Percentiles rank a stretch among this genome's conserved stretches.
phyloP scores from a whole-genome alignment of 2,113 vertebrate species.

The Sinocyclocheilus rhinocerous region DNA sequence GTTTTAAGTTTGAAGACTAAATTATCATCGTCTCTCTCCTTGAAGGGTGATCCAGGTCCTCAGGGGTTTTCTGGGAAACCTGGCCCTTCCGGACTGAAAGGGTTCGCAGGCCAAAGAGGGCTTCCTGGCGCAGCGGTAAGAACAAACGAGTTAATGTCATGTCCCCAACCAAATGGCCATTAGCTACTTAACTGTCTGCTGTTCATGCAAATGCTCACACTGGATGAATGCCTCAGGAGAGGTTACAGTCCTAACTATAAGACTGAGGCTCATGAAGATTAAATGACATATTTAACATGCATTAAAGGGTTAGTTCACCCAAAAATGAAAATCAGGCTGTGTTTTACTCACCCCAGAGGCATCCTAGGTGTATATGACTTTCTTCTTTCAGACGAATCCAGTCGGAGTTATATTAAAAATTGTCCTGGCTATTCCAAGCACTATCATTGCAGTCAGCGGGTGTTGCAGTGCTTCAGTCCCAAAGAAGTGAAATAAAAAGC shows the following conservation, averaged over 20 bases:
- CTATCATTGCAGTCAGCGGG: too few relatives aligned
- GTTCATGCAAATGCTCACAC: slow-evolving; percentile 65
- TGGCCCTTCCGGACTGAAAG: slow-evolving; percentile 89
- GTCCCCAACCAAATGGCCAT: slow-evolving; percentile 54
- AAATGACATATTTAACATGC: background rate
- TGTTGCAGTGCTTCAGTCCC: too few relatives aligned
- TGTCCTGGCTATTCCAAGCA: too few relatives aligned
- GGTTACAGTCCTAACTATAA: slow-evolving; percentile 4
- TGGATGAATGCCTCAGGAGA: slow-evolving; percentile 51
- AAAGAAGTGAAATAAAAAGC: too few relatives aligned
- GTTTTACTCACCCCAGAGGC: too few relatives aligned
- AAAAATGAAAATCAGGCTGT: too few relatives aligned
- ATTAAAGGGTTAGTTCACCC: background rate
- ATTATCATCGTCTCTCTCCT: slow-evolving; percentile 42
- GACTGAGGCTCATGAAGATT: background rate
- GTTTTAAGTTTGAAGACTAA: background rate
- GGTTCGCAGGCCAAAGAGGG: slow-evolving; percentile 92
- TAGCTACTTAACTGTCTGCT: slow-evolving; percentile 65
- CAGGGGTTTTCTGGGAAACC: slow-evolving; percentile 87
- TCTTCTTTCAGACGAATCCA: too few relatives aligned
- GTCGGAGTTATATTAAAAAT: too few relatives aligned
- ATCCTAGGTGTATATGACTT: too few relatives aligned
- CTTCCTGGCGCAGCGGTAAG: slow-evolving; percentile 90
- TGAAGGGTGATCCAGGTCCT: slow-evolving; percentile 92
- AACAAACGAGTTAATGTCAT: slow-evolving; percentile 46